Base-by-base conservation (phyloP, 2,888 invertebrate species). In the Drepana falcataria region DNA sequence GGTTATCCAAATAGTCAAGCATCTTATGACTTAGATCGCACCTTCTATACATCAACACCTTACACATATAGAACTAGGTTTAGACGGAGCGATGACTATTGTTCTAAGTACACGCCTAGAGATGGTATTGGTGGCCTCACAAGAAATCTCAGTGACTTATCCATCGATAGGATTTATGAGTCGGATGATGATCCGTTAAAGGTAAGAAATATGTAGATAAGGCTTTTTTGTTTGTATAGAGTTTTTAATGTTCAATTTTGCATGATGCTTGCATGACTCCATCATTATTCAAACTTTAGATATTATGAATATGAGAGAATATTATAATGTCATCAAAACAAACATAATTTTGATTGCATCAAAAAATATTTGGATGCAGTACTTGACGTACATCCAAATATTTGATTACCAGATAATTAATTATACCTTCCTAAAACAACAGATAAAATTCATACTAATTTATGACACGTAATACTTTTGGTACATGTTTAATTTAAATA, bases 1-100 rank as follows among this genome's bases (percentile, higher is more conserved):
- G 87, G 89, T 54, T 91, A 91, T 40, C 88, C 91, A n/a, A 80
- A 85, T 71, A 90, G 90, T 67, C 71, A 81, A 61, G 82, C 84
- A 47, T 87, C 85, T 33, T 88, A 84, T 61, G 87, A 89, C 56
- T 61, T 89, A 83, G 90, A 91, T 55, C 85, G 89, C 87, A 89
- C 89, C 0, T 87, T 82, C 63, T 71, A 82, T 66, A 85, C 88
- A 3, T 87, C 89, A 48, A 84, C 89, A 48, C 87, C 88, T 61
- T 83, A 78, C 76, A 83, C 81, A 49, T 70, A 79, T 84, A 86
- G 81, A 77, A 76, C 79, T 82, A 89, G 82, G 79, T 66, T 69
- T 71, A 77, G 68, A 67, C 69, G 68, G 63, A 59, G 59, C 34
- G 69, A 77, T 54, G 69, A 68, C 44, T 60, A 59, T 52, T 75